A percentile compares a stretch with the other conserved stretches of the same genome.
These are phyloP conservation scores for Girardia tigrina DNA, from an alignment of 2,888 invertebrate species.

Conservation along the genomic window DNA sequence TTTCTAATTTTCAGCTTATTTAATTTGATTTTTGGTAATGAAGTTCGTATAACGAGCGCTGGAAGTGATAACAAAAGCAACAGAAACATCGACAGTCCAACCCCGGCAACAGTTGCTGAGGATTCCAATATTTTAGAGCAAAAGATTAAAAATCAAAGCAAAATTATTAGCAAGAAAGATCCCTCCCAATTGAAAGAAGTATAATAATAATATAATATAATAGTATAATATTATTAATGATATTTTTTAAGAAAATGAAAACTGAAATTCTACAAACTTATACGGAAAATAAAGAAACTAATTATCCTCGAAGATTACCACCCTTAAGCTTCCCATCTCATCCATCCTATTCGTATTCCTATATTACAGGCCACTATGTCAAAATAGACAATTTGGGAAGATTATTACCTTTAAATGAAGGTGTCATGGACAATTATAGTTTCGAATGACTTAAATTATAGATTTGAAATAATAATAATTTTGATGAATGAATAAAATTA, in stretches of 20 bases:
- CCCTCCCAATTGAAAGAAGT: background rate
- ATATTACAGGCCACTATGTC: background rate
- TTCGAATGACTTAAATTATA: no score
- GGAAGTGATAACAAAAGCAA: background rate
- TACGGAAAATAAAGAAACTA: background rate
- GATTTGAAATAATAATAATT: no score
- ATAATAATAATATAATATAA: no score
- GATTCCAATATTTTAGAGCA: background rate
- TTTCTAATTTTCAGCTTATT: conserved; percentile 4
- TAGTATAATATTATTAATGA: no score
- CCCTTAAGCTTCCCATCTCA: background rate
- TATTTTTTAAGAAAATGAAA: conserved; percentile 4
- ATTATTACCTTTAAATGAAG: background rate
- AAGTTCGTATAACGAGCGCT: background rate
- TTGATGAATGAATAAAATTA: no score
- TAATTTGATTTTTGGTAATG: background rate
- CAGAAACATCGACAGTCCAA: conserved; percentile 39
- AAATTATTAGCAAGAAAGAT: background rate
- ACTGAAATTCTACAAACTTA: background rate
- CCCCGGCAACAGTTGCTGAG: conserved; percentile 39
- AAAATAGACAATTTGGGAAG: background rate
- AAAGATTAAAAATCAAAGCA: background rate
- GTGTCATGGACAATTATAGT: background rate
- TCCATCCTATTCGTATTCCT: background rate
- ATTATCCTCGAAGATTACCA: background rate